phyloP scores from a whole-genome alignment of 2,113 vertebrate species.

The Delphinus delphis region DNA sequence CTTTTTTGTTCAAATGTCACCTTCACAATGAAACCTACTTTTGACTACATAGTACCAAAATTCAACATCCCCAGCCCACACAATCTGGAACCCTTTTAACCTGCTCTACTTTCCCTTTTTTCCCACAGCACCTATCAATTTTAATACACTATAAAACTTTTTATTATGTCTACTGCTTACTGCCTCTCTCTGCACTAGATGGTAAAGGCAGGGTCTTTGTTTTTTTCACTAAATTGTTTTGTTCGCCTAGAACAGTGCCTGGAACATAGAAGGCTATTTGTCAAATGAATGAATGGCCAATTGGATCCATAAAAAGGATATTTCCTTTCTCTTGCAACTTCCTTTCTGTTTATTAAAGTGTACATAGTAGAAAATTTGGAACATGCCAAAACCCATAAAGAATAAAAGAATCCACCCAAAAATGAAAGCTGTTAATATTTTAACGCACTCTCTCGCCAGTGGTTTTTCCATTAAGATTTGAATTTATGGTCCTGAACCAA shows the following conservation, averaged over 20 bases:
- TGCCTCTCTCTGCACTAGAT: background rate
- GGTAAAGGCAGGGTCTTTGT: background rate
- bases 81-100: background rate
- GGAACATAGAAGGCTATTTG: background rate
- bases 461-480: background rate
- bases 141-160: background rate
- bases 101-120: background rate
- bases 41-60: background rate
- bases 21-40: background rate
- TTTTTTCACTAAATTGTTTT: background rate
- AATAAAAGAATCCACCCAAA: background rate
- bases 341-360: slow-evolving; percentile 22
- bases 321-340: slow-evolving; percentile 19
- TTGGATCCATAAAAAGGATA: background rate
- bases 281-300: background rate
- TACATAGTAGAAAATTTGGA: background rate
- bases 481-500: background rate
- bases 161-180: background rate
- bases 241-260: background rate
- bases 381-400: background rate
- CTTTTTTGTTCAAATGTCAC: background rate
- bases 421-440: background rate
- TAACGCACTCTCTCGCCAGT: background rate
- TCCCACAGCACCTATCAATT: background rate
- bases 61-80: background rate